phyloP scores from a whole-genome alignment of 2,888 invertebrate genomes.

The Drosophila crucigera region DNA sequence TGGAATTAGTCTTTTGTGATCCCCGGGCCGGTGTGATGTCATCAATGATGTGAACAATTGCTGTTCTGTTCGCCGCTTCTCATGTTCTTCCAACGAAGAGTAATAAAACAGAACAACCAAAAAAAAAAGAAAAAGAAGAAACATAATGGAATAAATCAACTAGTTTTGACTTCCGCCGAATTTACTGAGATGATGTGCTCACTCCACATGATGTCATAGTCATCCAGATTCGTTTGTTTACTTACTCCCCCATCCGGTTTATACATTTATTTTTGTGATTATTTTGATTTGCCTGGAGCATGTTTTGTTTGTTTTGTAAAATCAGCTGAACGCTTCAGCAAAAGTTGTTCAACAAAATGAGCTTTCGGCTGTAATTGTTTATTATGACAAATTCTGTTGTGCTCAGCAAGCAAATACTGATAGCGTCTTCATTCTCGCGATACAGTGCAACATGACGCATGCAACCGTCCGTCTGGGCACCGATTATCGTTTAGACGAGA shows the following conservation, averaged over 20 bases:
- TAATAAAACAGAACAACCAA: neutral
- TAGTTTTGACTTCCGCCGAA: constrained; percentile 22
- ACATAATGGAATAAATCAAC: constrained; percentile 11
- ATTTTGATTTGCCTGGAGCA: neutral
- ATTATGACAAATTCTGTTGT: neutral
- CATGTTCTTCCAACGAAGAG: constrained; percentile 2
- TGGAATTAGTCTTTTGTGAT: constrained; percentile 30
- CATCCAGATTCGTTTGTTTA: constrained; percentile 9
- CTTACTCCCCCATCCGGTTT: neutral
- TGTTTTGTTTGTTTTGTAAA: neutral
- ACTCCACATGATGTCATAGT: constrained; percentile 36
- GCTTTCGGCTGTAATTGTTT: constrained; percentile 32
- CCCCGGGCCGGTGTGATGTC: constrained; percentile 45
- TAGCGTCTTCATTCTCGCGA: neutral
- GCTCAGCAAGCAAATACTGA: neutral
- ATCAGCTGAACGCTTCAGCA: neutral
- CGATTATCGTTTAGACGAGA: constrained; percentile 6
- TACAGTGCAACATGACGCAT: constrained; percentile 37
- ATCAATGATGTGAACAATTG: constrained; percentile 29
- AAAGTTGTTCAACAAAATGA: neutral
- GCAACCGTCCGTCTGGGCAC: neutral
- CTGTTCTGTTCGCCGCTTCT: neutral
- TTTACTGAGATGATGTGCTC: constrained; percentile 9
- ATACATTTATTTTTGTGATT: neutral
- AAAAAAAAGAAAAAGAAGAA: neutral